Percentiles rank a stretch among this genome's conserved stretches.
Evolutionary conservation across 2,113 vertebrate genomes (phyloP).

Genomic region (Paedocypris sp.): DNA sequence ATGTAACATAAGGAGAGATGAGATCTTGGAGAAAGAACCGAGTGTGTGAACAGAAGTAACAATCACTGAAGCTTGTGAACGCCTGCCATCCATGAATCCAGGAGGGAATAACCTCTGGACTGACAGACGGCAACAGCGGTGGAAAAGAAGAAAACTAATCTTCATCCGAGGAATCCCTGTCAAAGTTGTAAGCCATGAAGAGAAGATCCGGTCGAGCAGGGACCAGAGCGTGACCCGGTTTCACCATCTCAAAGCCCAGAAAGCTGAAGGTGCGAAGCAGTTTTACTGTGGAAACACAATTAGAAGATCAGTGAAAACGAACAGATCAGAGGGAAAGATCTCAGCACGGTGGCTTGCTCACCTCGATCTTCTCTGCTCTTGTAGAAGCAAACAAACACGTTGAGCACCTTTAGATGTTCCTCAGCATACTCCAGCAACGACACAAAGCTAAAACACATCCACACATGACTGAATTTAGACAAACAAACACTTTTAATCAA

Average conservation of each 20-base stretch:
- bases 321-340: too few relatives aligned
- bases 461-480: too few relatives aligned
- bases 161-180: conserved; percentile 89
- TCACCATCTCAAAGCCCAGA: conserved; percentile 99
- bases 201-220: conserved; percentile 94
- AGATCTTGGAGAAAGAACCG: too few relatives aligned
- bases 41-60: too few relatives aligned
- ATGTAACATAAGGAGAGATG: too few relatives aligned
- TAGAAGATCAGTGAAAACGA: background rate
- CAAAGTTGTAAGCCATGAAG: conserved; percentile 98
- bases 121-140: background rate
- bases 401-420: conserved; percentile 68
- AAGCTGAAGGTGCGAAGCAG: conserved; percentile 90
- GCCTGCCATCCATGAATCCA: too few relatives aligned
- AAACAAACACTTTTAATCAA: too few relatives aligned
- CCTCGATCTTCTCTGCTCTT: conserved; percentile 69
- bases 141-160: conserved; percentile 55
- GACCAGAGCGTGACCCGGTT: conserved; percentile 96
- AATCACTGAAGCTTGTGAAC: background rate
- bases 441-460: conserved; percentile 48
- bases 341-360: conserved; percentile 21
- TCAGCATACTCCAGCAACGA: conserved; percentile 67
- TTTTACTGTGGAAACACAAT: conserved; percentile 46
- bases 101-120: too few relatives aligned
- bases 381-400: conserved; percentile 70